Evolutionary conservation across 2,797 vertebrate genomes (phyloP), one percentile per base, ranked within the genome.

Genomic region (Propithecus deckenii): DNA sequence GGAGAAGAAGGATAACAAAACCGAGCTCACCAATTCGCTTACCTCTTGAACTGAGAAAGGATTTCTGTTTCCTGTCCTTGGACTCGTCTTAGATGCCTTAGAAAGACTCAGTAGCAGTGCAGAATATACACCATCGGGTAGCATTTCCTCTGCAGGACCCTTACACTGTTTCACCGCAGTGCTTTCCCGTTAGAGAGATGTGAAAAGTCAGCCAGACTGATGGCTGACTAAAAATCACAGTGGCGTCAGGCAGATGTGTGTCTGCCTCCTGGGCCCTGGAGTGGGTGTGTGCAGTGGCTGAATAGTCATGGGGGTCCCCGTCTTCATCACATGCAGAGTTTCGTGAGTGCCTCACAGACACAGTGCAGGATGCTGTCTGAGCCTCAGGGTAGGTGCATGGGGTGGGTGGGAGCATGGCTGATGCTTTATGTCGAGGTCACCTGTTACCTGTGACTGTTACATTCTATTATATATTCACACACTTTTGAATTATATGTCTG

Each of bases 311-410:
- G 10, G 41, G 6, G 41, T 63, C 20, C 25, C 3, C 1, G 41
- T 13, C 38, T 65, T 61, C 4, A 2, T 50, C 5, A 20, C 3
- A 0, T 57, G 48, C 28, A 32, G n/a, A 35, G 52, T 52, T 38
- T 5, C 6, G 0, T 23, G 65, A 80, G 67, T 1, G 0, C n/a
- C 67, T 5, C 32, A 7, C 2, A 4, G 2, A 41, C 23, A 81
- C 32, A 76, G 69, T 48, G 28, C 28, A 32, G 35, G 22, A 7
- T 4, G 1, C 52, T 20, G 41, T 59, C n/a, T 22, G 41, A 20
- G 23, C 30, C 35, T 23, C 5, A 28, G 38, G 46, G 7, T 23
- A 0, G 10, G 48, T 25, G 18, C 14, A 10, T 61, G 22, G 38
- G n/a, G 17, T 75, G 71, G 48, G 38, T 32, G 0, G 32, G 32